phyloP scores from a whole-genome alignment of 23 tunicate genomes.

The Styela clava region DNA sequence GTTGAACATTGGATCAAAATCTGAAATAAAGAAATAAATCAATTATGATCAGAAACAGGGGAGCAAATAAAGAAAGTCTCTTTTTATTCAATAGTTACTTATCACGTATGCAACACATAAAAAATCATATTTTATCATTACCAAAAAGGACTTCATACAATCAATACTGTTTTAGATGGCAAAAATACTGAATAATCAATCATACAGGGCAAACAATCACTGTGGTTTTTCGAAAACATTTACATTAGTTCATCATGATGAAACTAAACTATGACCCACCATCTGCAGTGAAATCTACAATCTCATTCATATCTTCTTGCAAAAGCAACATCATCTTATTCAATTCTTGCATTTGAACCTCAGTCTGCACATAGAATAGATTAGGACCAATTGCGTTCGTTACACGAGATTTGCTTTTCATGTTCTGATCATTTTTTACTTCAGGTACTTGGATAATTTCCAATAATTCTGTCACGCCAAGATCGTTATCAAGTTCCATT shows the following conservation, averaged over 20 bases:
- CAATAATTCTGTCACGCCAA: constrained; percentile 1
- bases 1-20: no score
- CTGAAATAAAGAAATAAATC: no score
- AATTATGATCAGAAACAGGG: no score
- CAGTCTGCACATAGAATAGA: constrained; percentile 36
- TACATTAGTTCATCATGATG: not conserved
- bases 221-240: not conserved
- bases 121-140: no score
- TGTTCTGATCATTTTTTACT: not conserved
- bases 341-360: constrained; percentile 27
- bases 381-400: constrained; percentile 42
- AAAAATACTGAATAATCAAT: no score
- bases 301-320: constrained; percentile 20
- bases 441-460: not conserved
- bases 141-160: no score
- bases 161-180: no score
- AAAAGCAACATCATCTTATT: constrained; percentile 37
- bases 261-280: no score
- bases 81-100: no score
- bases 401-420: constrained; percentile 9
- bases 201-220: no score
- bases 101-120: no score
- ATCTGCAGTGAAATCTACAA: not conserved
- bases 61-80: no score
- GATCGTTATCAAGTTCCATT: not conserved